A percentile compares a stretch with the other conserved stretches of the same genome.
These are phyloP conservation scores for Masnerella sp. DNA, from an alignment of 2,888 invertebrate genomes.

Conservation along the genomic window DNA sequence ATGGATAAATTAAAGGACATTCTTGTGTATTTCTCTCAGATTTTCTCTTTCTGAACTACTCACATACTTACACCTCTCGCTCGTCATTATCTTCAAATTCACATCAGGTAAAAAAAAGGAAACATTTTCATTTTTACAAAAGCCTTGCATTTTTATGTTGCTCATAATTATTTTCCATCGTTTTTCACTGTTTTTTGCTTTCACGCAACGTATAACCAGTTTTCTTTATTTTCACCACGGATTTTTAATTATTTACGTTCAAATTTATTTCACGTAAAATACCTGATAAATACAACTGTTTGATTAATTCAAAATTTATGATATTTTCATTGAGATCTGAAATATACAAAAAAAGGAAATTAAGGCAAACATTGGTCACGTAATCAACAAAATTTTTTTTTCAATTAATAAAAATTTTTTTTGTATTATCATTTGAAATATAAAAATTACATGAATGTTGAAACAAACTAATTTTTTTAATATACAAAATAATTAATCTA, in stretches of 20 bases:
- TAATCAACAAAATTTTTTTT: too few species aligned
- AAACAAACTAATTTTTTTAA: too few species aligned
- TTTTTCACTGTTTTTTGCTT: conserved; percentile 28
- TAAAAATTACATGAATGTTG: too few species aligned
- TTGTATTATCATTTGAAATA: too few species aligned
- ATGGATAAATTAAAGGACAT: conserved; percentile 34
- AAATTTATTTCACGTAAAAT: conserved; percentile 14
- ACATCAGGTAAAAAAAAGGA: conserved; percentile 45
- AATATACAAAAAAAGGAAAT: too few species aligned
- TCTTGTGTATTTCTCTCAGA: conserved; percentile 54
- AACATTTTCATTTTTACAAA: conserved; percentile 39
- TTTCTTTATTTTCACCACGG: conserved; percentile 22
- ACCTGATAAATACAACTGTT: not conserved
- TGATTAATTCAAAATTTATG: too few species aligned
- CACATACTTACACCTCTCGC: conserved; percentile 41
- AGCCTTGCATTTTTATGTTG: conserved; percentile 44
- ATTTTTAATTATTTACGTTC: conserved; percentile 26
- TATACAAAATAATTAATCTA: too few species aligned
- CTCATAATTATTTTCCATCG: conserved; percentile 14
- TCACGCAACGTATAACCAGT: conserved; percentile 20
- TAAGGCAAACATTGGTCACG: too few species aligned
- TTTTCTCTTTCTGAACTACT: conserved; percentile 52
- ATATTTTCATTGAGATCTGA: too few species aligned
- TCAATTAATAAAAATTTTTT: too few species aligned
- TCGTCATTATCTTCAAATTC: conserved; percentile 54